These are phyloP conservation scores for Dolichomitus sp. DNA, from an alignment of 2,888 invertebrate genomes.

Conservation along the genomic window DNA sequence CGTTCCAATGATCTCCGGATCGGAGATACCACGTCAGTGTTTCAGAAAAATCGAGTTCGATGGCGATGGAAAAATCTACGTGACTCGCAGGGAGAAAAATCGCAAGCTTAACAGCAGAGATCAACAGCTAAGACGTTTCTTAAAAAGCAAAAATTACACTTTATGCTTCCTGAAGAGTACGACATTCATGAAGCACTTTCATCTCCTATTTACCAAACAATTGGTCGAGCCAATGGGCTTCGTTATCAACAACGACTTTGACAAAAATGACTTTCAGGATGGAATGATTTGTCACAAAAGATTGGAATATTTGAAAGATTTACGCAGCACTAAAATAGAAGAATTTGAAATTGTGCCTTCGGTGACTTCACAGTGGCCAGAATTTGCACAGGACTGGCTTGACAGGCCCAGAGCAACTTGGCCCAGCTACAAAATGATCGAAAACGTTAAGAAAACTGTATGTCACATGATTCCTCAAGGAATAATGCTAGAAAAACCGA, in stretches of 20 bases:
- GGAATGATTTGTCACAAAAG: slow-evolving; percentile 90
- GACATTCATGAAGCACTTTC: slow-evolving; percentile 91
- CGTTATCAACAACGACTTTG: slow-evolving; percentile 71
- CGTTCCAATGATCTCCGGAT: slow-evolving; percentile 69
- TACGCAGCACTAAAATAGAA: slow-evolving; percentile 76
- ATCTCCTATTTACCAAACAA: slow-evolving; percentile 89
- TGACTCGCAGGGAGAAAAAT: slow-evolving; percentile 72
- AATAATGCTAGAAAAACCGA: slow-evolving; percentile 85
- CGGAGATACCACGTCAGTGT: slow-evolving; percentile 77
- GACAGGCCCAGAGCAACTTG: slow-evolving; percentile 89
- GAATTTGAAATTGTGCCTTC: slow-evolving; percentile 91
- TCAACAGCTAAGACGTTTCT: slow-evolving; percentile 74
- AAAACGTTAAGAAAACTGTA: slow-evolving; percentile 89
- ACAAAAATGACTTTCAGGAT: slow-evolving; percentile 87
- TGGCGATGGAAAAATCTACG: slow-evolving; percentile 77
- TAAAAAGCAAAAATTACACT: slow-evolving; percentile 77
- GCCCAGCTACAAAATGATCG: slow-evolving; percentile 91
- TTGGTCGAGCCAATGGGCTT: slow-evolving; percentile 89
- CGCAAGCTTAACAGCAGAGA: slow-evolving; percentile 76
- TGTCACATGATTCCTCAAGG: slow-evolving; percentile 92
- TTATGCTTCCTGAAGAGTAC: slow-evolving; percentile 88
- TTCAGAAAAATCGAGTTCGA: slow-evolving; percentile 79
- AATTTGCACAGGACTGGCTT: slow-evolving; percentile 90
- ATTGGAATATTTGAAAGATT: slow-evolving; percentile 84
- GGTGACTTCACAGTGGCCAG: slow-evolving; percentile 91